Evolutionary conservation across 2,797 vertebrate genomes (phyloP).

Genomic region (Enteromius treurensis): DNA sequence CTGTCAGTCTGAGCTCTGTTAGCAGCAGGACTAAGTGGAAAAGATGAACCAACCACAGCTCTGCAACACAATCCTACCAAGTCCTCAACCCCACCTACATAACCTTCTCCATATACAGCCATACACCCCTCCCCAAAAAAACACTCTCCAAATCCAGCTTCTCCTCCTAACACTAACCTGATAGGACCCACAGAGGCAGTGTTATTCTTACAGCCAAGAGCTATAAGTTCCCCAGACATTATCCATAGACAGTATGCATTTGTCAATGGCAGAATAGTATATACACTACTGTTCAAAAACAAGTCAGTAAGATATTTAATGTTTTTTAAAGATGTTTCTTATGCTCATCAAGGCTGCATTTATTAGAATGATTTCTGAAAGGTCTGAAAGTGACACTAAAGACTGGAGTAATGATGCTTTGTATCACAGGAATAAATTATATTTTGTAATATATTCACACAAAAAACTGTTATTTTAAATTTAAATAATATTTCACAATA

Average conservation of each 20-base stretch:
- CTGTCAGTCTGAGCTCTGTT: constrained; percentile 61
- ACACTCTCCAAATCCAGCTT: constrained; percentile 69
- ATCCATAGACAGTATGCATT: not conserved
- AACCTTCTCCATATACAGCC: constrained; percentile 59
- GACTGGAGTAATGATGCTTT: no score
- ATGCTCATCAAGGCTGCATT: no score
- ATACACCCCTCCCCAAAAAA: constrained; percentile 70
- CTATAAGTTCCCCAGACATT: not conserved
- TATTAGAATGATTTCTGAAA: no score
- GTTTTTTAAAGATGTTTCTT: no score
- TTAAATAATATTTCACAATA: no score
- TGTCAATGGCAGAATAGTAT: not conserved
- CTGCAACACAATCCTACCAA: constrained; percentile 59
- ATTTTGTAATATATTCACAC: no score
- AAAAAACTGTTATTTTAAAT: no score
- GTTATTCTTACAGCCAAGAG: constrained; percentile 40
- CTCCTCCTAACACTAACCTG: constrained; percentile 36
- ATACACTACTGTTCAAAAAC: no score
- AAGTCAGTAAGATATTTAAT: no score
- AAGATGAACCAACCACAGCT: constrained; percentile 54
- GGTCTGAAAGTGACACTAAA: no score
- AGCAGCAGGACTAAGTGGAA: constrained; percentile 47
- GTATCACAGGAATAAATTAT: no score
- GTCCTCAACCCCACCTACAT: constrained; percentile 45
- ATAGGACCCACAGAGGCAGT: constrained; percentile 47